Percentiles rank a stretch among this genome's conserved stretches.
phyloP scores from a whole-genome alignment of 1,140 invertebrate genomes.

The Listronotus oregonensis region DNA sequence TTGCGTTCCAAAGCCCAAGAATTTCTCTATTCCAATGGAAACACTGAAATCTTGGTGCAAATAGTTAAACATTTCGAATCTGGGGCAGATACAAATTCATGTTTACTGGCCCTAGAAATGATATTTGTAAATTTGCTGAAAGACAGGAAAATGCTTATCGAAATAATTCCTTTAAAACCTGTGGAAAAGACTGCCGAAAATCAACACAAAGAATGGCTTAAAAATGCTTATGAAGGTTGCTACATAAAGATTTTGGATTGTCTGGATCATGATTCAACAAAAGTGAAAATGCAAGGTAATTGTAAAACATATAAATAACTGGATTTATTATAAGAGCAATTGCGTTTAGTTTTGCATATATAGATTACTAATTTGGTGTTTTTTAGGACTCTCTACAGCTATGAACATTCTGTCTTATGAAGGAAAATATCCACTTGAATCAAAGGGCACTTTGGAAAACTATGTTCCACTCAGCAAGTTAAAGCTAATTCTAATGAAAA shows the following conservation, averaged over 20 bases:
- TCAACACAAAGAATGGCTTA: slow-evolving; percentile 65
- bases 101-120: slow-evolving; percentile 68
- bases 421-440: slow-evolving; percentile 66
- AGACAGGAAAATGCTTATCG: slow-evolving; percentile 64
- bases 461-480: slow-evolving; percentile 66
- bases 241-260: slow-evolving; percentile 60
- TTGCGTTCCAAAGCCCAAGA: slow-evolving; percentile 69
- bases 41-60: slow-evolving; percentile 67
- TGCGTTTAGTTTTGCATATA: not conserved
- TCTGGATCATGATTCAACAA: slow-evolving; percentile 59
- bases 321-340: not conserved
- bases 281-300: slow-evolving; percentile 61
- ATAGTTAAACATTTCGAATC: slow-evolving; percentile 68
- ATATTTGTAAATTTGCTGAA: slow-evolving; percentile 70
- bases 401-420: slow-evolving; percentile 70
- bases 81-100: slow-evolving; percentile 59
- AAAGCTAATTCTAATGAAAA: slow-evolving; percentile 63
- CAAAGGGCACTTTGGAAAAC: slow-evolving; percentile 56
- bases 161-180: slow-evolving; percentile 62
- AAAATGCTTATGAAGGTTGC: slow-evolving; percentile 65
- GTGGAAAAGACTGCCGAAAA: slow-evolving; percentile 62
- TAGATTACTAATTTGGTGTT: slow-evolving; percentile 11
- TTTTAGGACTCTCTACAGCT: slow-evolving; percentile 65
- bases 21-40: slow-evolving; percentile 66
- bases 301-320: not conserved